These are phyloP conservation scores for Maylandia zebra DNA, from an alignment of 2,113 vertebrate species.

Conservation along the genomic window DNA sequence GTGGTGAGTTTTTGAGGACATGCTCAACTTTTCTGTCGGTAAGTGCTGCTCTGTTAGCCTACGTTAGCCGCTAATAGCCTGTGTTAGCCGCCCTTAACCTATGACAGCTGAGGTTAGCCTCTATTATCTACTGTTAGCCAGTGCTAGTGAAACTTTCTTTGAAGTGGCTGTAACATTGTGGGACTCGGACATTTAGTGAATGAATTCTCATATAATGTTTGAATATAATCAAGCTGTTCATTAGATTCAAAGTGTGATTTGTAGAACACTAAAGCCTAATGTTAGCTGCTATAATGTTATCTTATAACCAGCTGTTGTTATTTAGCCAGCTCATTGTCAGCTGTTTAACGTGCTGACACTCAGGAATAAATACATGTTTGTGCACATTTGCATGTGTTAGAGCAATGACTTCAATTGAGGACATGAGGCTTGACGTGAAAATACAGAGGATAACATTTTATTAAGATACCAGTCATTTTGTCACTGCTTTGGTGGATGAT, in stretches of 20 bases:
- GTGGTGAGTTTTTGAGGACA: background rate
- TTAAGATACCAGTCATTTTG: background rate
- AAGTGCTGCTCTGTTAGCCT: background rate
- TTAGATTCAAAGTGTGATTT: background rate
- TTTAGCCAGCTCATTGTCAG: background rate
- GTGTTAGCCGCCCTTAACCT: background rate
- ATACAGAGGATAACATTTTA: background rate
- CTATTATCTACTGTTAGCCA: background rate
- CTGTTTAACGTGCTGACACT: accelerated
- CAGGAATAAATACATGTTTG: background rate
- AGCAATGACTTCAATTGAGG: background rate
- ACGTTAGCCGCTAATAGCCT: background rate
- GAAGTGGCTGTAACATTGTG: background rate
- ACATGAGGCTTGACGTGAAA: background rate
- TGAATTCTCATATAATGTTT: background rate
- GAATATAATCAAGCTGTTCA: background rate
- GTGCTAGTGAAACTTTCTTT: background rate
- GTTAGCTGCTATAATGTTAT: background rate
- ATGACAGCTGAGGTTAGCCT: background rate
- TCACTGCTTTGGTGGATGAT: background rate
- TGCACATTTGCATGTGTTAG: background rate
- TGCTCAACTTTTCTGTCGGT: background rate
- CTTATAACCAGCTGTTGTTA: background rate
- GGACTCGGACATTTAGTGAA: background rate
- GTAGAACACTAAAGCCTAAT: background rate